Percentiles rank a stretch among this genome's conserved stretches.
phyloP scores from a whole-genome alignment of 2,113 vertebrate species.

The Scomber colias region DNA sequence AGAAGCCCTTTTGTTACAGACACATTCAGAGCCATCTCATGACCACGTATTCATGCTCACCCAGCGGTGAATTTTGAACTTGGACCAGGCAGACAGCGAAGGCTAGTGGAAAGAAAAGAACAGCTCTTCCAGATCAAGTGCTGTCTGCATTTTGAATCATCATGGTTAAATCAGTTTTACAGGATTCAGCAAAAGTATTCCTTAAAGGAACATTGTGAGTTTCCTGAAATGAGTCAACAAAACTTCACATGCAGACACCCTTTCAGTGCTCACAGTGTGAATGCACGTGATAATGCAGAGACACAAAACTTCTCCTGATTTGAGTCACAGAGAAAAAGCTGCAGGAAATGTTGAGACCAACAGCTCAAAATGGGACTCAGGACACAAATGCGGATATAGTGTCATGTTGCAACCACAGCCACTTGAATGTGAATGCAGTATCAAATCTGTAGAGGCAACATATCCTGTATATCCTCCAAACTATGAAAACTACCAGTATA shows the following conservation, averaged over 20 bases:
- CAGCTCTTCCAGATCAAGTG: constrained; percentile 32
- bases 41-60: constrained; percentile 69
- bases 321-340: constrained; percentile 36
- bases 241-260: constrained; percentile 16
- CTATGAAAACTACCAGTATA: not conserved
- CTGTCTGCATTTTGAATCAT: constrained; percentile 7
- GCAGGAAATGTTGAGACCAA: constrained; percentile 60
- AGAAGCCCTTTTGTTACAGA: constrained; percentile 55
- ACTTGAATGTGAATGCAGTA: constrained; percentile 45
- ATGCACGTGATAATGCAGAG: not conserved
- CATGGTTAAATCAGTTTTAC: not conserved
- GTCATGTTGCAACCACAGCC: constrained; percentile 59
- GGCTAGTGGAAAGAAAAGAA: constrained; percentile 37
- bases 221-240: not conserved
- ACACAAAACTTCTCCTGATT: constrained; percentile 39
- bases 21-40: constrained; percentile 54
- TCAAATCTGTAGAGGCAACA: constrained; percentile 33
- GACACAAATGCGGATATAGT: constrained; percentile 71
- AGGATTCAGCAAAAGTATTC: not conserved
- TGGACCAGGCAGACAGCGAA: constrained; percentile 26
- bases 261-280: not conserved
- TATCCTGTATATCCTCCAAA: constrained; percentile 5
- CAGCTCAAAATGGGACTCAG: constrained; percentile 43
- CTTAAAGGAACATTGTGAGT: not conserved
- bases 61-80: constrained; percentile 34